These are phyloP conservation scores for Radopholus similis DNA, from an alignment of 1,140 invertebrate species.

Conservation along the genomic window DNA sequence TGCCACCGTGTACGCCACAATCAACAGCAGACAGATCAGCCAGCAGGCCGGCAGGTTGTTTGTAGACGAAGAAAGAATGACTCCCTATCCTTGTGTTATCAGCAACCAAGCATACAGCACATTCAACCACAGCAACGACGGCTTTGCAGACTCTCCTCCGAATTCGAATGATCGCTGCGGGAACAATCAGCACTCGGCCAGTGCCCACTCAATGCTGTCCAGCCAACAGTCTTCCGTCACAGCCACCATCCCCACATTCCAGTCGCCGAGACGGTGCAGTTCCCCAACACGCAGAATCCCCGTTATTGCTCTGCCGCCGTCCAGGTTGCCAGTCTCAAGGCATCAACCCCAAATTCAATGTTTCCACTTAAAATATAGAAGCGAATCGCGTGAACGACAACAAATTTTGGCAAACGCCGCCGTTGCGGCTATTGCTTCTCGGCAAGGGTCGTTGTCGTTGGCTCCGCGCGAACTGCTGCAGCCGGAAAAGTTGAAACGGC, in stretches of 20 bases:
- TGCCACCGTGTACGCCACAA: slow-evolving; percentile 12
- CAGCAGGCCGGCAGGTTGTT: neutral
- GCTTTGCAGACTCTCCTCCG: too few species aligned
- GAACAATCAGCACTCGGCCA: too few species aligned
- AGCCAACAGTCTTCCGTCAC: too few species aligned
- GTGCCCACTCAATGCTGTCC: too few species aligned
- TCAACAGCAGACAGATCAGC: slow-evolving; percentile 1
- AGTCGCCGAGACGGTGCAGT: neutral
- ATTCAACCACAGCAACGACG: too few species aligned
- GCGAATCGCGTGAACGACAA: slow-evolving; percentile 11
- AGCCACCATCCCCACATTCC: neutral
- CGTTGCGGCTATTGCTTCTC: slow-evolving; percentile 2
- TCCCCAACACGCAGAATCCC: neutral
- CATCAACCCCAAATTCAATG: too few species aligned
- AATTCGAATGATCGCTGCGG: too few species aligned
- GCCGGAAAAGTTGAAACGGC: neutral
- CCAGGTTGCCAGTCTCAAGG: too few species aligned
- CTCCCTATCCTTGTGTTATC: too few species aligned
- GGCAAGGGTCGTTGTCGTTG: neutral
- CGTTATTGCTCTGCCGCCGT: neutral
- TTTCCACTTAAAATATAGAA: neutral
- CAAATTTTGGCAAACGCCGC: slow-evolving; percentile 9
- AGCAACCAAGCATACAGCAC: too few species aligned
- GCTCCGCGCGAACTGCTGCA: neutral
- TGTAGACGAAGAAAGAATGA: too few species aligned